Conservation (phyloP, 2,797 vertebrate species). For the Discoglossus pictus region DNA sequence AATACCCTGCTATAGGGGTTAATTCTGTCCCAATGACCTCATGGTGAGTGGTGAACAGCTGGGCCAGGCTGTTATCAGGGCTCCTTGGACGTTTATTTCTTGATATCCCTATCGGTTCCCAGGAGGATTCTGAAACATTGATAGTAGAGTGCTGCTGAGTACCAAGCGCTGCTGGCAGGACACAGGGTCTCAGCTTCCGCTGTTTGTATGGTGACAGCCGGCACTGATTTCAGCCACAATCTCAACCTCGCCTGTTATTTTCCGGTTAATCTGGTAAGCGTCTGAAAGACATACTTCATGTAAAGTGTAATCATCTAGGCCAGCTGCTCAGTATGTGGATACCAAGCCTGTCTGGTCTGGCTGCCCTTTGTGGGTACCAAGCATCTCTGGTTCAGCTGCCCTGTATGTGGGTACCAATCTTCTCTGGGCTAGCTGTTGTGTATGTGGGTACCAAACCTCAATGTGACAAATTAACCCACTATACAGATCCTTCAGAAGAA, state of each 20-base stretch:
- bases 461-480: no score
- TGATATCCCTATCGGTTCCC: not conserved
- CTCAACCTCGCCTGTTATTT: slow-evolving; percentile 1
- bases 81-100: not conserved
- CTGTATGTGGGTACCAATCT: no score
- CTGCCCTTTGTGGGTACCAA: no score
- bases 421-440: no score
- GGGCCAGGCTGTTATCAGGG: not conserved
- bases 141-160: not conserved
- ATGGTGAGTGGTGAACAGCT: slow-evolving; percentile 4
- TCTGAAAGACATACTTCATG: not conserved
- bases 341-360: no score
- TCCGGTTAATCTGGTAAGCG: not conserved
- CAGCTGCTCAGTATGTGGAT: no score
- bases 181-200: slow-evolving; percentile 4
- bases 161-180: not conserved
- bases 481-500: no score
- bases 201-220: slow-evolving; percentile 5
- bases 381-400: no score
- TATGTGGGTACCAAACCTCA: no score
- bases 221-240: slow-evolving; percentile 2
- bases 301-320: no score
- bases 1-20: not conserved
- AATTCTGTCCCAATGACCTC: not conserved
- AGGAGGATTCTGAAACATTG: not conserved